Percentiles rank a stretch among this genome's conserved stretches.
Conservation (phyloP, 2,888 invertebrate genomes). For the Pycnomerus fuliginosus region DNA sequence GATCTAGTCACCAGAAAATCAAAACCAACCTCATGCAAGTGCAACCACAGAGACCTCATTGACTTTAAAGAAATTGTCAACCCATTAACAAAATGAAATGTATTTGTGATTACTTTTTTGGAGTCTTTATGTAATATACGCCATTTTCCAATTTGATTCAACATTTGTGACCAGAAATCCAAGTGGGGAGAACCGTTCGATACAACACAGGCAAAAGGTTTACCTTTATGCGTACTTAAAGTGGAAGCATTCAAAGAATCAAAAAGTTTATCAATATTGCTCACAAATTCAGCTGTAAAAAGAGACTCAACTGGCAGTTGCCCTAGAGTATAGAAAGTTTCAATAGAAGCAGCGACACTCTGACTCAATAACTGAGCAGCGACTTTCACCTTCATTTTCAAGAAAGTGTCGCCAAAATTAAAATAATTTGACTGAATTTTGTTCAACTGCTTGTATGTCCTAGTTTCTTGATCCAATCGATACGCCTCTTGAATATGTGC, state of each 20-base stretch:
- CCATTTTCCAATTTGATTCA: slow-evolving; percentile 16
- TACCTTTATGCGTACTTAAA: no score
- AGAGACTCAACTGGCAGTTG: not conserved
- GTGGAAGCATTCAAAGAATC: slow-evolving; percentile 2
- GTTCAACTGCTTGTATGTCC: not conserved
- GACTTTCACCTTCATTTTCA: not conserved
- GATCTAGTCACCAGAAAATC: no score
- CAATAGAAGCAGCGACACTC: not conserved
- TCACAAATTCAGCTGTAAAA: not conserved
- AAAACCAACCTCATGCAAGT: no score
- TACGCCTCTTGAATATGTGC: not conserved
- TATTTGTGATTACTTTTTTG: slow-evolving; percentile 1
- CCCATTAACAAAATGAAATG: slow-evolving; percentile 11
- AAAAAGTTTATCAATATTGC: not conserved
- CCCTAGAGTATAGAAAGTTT: not conserved
- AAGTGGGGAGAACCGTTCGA: slow-evolving; percentile 13
- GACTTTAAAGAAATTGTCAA: slow-evolving; percentile 11
- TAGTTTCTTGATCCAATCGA: not conserved
- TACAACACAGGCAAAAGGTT: slow-evolving; percentile 17
- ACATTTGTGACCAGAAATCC: slow-evolving; percentile 13
- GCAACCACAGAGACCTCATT: slow-evolving; percentile 3
- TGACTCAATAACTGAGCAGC: not conserved
- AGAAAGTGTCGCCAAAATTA: not conserved
- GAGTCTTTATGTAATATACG: slow-evolving; percentile 15
- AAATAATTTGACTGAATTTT: not conserved